Evolutionary conservation across 2,888 invertebrate genomes (phyloP).

Genomic region (Polietes domitor): DNA sequence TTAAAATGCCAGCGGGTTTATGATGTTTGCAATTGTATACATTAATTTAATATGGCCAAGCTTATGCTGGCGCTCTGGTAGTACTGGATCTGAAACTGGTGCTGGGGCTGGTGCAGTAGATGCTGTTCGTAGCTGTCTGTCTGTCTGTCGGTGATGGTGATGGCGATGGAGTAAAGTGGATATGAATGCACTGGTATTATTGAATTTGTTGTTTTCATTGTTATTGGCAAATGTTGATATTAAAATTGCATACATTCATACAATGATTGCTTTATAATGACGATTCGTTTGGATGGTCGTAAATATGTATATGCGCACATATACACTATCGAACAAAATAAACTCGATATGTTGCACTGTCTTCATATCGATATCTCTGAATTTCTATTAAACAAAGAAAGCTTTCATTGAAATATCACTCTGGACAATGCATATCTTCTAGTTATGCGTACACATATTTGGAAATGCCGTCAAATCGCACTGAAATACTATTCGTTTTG

Average conservation of each 20-base stretch:
- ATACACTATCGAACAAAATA: neutral
- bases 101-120: neutral
- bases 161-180: neutral
- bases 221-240: conserved; percentile 40
- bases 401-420: too few relatives aligned
- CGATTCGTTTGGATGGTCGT: conserved; percentile 13
- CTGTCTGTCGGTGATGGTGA: conserved; percentile 5
- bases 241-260: conserved; percentile 25
- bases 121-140: too few relatives aligned
- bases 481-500: too few relatives aligned
- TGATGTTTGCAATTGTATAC: conserved; percentile 59
- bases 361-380: too few relatives aligned
- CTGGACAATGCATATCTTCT: too few relatives aligned
- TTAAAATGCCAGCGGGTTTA: conserved; percentile 60
- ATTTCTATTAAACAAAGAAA: too few relatives aligned
- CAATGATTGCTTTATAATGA: conserved; percentile 34
- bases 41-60: conserved; percentile 54
- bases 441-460: too few relatives aligned
- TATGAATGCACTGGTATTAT: neutral
- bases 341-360: too few relatives aligned
- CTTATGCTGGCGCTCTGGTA: conserved; percentile 1
- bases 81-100: neutral
- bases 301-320: too few relatives aligned
- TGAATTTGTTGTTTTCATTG: conserved; percentile 33
- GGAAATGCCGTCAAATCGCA: too few relatives aligned